Conservation (phyloP, 2,797 vertebrate genomes). For the Leptatherina wallacei region DNA sequence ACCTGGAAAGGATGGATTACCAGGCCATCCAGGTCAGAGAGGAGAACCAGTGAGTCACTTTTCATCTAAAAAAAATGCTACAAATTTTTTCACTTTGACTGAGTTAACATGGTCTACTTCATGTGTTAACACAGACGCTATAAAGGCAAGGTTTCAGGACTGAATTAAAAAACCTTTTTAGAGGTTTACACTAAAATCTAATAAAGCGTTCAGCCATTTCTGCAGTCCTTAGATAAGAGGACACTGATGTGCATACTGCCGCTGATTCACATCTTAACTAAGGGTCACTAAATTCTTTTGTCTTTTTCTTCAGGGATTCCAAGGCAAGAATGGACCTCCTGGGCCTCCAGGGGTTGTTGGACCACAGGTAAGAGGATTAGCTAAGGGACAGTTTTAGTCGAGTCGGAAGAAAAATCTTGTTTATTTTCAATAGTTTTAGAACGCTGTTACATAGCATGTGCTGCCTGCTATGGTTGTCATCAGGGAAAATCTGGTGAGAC, state of each 20-base stretch:
- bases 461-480: slow-evolving; percentile 21
- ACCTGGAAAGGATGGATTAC: slow-evolving; percentile 90
- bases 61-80: slow-evolving; percentile 12
- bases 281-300: slow-evolving; percentile 25
- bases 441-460: background rate
- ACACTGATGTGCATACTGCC: background rate
- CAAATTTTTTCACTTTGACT: slow-evolving; percentile 1
- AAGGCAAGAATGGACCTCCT: slow-evolving; percentile 91
- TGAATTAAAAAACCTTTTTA: slow-evolving; percentile 22
- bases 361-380: slow-evolving; percentile 85
- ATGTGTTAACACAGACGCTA: background rate
- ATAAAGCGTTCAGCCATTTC: slow-evolving; percentile 9
- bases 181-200: slow-evolving; percentile 7
- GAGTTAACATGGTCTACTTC: slow-evolving; percentile 6
- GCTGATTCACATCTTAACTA: slow-evolving; percentile 9
- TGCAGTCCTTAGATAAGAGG: slow-evolving; percentile 12
- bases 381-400: background rate
- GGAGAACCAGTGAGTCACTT: slow-evolving; percentile 89
- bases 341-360: slow-evolving; percentile 92
- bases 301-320: slow-evolving; percentile 87
- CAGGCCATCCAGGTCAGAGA: slow-evolving; percentile 93
- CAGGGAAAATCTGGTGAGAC: slow-evolving; percentile 94
- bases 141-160: slow-evolving; percentile 14
- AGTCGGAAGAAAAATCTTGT: background rate
- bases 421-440: background rate